Evolutionary conservation across 23 tunicate genomes (phyloP).

Genomic region (Clavelina lepadiformis): DNA sequence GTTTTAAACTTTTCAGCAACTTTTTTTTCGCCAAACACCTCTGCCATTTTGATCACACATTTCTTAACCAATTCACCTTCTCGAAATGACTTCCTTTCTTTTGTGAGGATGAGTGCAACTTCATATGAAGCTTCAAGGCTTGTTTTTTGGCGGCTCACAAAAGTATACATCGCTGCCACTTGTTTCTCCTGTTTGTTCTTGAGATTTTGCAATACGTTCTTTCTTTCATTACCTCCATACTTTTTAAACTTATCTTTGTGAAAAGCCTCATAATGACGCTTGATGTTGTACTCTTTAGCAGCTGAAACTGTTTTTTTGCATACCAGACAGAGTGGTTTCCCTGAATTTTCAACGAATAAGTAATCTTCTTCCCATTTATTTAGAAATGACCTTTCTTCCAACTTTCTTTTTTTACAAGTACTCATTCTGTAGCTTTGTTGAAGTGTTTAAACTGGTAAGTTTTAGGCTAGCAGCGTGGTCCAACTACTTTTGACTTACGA

Average conservation of each 20-base stretch:
- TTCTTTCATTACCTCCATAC: constrained; percentile 1
- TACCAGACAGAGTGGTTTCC: constrained; percentile 23
- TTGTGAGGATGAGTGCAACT: constrained; percentile 21
- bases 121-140: constrained; percentile 27
- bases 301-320: constrained; percentile 14
- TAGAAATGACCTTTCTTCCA: constrained; percentile 11
- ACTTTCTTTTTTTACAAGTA: constrained; percentile 6
- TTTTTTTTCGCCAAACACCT: constrained; percentile 10
- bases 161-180: constrained; percentile 11
- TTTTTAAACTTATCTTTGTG: constrained; percentile 14
- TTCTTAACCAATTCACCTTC: constrained; percentile 18
- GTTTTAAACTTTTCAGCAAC: constrained; percentile 23
- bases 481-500: too few relatives aligned
- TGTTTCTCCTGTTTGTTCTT: constrained; percentile 18
- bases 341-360: constrained; percentile 8
- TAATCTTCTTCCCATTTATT: constrained; percentile 9
- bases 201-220: constrained; percentile 6
- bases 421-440: constrained; percentile 4
- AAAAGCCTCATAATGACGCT: constrained; percentile 22
- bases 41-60: constrained; percentile 21
- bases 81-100: constrained; percentile 13
- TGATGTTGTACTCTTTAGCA: constrained; percentile 13
- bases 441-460: constrained; percentile 4
- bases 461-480: too few relatives aligned
- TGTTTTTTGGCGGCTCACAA: constrained; percentile 6